These are phyloP conservation scores for Papilio dardanus DNA, from an alignment of 1,140 invertebrate genomes.

Conservation along the genomic window DNA sequence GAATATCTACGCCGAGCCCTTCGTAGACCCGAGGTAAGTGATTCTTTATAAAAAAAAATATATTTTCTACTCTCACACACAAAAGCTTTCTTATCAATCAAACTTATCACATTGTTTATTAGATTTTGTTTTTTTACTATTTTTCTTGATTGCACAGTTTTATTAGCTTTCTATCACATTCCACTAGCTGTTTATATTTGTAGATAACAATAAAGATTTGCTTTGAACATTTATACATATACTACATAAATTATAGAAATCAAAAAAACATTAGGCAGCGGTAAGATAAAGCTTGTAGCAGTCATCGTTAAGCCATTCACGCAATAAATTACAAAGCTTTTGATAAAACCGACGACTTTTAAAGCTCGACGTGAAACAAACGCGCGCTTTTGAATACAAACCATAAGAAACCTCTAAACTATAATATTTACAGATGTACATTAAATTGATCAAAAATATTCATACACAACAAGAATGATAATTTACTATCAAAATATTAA, in stretches of 20 bases:
- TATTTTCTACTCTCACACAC: neutral
- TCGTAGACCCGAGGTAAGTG: constrained; percentile 82
- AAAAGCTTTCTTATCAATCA: constrained; percentile 12
- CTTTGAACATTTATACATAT: neutral
- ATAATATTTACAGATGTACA: neutral
- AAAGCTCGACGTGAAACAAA: constrained; percentile 34
- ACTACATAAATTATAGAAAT: constrained; percentile 34
- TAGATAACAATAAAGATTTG: constrained; percentile 25
- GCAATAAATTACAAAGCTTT: constrained; percentile 40
- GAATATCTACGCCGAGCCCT: constrained; percentile 82
- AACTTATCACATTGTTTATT: constrained; percentile 3
- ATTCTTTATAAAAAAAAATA: neutral
- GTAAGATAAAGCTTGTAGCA: constrained; percentile 36
- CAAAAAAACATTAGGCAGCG: constrained; percentile 37
- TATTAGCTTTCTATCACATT: constrained; percentile 27
- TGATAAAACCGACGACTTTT: constrained; percentile 39
- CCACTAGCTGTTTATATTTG: constrained; percentile 30
- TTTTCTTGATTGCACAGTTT: constrained; percentile 37
- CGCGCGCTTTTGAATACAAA: constrained; percentile 16
- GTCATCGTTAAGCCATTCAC: constrained; percentile 38
- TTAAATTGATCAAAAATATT: constrained; percentile 43
- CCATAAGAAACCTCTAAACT: constrained; percentile 3
- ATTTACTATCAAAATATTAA: neutral
- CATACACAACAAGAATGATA: constrained; percentile 23
- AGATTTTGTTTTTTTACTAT: constrained; percentile 14